These are phyloP conservation scores for Danionella dracula DNA, from an alignment of 2,797 vertebrate genomes.

Conservation along the genomic window DNA sequence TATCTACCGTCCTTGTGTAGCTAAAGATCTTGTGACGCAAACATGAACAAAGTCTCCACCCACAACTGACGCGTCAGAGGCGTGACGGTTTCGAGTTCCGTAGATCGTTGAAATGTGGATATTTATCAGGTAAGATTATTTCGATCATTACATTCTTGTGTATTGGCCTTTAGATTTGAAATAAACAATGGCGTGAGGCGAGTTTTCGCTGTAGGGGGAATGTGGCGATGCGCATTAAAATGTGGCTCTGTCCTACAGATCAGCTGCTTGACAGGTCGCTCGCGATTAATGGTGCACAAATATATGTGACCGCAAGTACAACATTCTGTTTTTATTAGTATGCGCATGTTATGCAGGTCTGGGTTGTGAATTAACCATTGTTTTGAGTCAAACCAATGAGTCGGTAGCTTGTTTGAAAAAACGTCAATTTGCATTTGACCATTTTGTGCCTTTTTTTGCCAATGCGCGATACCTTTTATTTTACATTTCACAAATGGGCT, in stretches of 20 bases:
- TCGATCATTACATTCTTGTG: no score
- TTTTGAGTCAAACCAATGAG: neutral
- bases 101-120: conserved; percentile 15
- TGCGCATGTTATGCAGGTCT: neutral
- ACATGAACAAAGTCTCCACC: neutral
- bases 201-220: no score
- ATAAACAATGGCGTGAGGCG: no score
- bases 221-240: no score
- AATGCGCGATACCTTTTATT: no score
- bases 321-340: neutral
- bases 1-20: no score
- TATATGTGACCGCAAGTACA: neutral
- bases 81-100: conserved; percentile 34
- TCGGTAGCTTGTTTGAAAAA: neutral
- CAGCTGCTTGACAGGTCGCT: neutral
- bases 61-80: neutral
- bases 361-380: neutral
- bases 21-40: no score
- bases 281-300: neutral
- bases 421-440: neutral
- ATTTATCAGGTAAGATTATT: neutral
- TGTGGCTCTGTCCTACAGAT: neutral
- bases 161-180: no score
- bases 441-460: no score
- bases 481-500: no score